phyloP scores from a whole-genome alignment of 2,113 vertebrate genomes.

The Megaleporinus macrocephalus region DNA sequence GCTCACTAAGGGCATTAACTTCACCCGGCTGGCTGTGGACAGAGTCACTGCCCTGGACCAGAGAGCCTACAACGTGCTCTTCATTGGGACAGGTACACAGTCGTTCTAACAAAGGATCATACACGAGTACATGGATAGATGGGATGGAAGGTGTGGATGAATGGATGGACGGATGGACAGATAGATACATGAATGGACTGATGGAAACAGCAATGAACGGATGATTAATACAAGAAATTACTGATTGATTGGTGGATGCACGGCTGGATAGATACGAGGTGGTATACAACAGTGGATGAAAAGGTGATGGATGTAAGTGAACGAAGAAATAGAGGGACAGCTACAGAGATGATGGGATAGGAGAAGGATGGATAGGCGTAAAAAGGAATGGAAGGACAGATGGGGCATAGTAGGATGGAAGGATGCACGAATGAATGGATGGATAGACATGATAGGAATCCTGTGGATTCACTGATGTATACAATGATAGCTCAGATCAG shows the following conservation, averaged over 20 bases:
- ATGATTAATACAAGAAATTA: neutral
- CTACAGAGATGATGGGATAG: no score
- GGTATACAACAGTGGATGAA: no score
- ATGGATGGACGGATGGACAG: neutral
- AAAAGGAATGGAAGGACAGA: neutral
- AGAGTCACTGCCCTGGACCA: conserved; percentile 81
- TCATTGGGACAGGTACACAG: conserved; percentile 90
- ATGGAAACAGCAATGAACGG: neutral
- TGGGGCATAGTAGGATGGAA: no score
- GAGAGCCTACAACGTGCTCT: conserved; percentile 85
- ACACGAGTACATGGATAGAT: neutral
- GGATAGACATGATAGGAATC: neutral
- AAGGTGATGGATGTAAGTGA: neutral
- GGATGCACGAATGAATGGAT: neutral
- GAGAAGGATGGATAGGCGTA: neutral
- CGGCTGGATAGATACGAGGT: neutral
- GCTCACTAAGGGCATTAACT: conserved; percentile 90
- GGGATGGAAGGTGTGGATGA: neutral
- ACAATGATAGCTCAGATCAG: no score
- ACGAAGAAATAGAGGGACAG: neutral
- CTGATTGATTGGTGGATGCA: neutral
- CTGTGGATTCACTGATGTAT: neutral
- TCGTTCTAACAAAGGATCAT: neutral
- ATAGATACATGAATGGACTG: neutral
- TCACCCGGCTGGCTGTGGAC: conserved; percentile 90